Evolutionary conservation across 2,888 invertebrate species (phyloP), one percentile per base, ranked within the genome.

Genomic region (Hydraecia micacea): DNA sequence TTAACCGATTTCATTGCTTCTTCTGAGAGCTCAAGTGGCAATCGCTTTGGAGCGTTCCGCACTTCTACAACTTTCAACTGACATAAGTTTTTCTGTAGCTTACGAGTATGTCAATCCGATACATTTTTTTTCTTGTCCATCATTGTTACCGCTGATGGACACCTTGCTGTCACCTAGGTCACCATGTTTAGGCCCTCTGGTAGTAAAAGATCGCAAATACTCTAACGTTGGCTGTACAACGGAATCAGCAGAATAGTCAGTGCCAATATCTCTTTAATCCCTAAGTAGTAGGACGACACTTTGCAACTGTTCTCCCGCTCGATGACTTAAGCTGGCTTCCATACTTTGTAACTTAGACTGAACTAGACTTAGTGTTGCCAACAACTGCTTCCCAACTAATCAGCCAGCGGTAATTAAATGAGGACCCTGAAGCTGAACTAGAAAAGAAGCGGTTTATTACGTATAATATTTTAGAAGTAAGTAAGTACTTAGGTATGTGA

Each of bases 381-480:
- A 72, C 68, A 69, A 78, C 72, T 71, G 75, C 36, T 82, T 62
- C 32, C 21, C 21, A 83, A 81, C 79, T 77, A 79, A 79, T 70
- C 55, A 67, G 66, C 15, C n/a, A 62, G 46, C 62, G 65, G 42
- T 70, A 69, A n/a, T n/a, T n/a, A n/a, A 79, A 79, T 49, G 32
- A 69, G 52, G 15, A 28, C 13, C n/a, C 13, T 77, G 72, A 65
- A 55, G 42, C 39, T 52, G 79, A 60, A 67, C 32, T 79, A n/a
- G 21, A 42, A 42, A 68, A 18, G n/a, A 55, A 52, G 49, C 32
- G 21, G 49, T 28, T 52, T 36, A n/a, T 13, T 63, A 32, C 36
- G 55, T 74, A 39, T 55, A 18, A n/a, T 39, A 65, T 39, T 39
- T 62, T 36, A 49, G 46, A 46, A 81, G 39, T 25, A 9, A n/a